phyloP scores from a whole-genome alignment of 2,113 vertebrate genomes.

The Crypturellus undulatus region DNA sequence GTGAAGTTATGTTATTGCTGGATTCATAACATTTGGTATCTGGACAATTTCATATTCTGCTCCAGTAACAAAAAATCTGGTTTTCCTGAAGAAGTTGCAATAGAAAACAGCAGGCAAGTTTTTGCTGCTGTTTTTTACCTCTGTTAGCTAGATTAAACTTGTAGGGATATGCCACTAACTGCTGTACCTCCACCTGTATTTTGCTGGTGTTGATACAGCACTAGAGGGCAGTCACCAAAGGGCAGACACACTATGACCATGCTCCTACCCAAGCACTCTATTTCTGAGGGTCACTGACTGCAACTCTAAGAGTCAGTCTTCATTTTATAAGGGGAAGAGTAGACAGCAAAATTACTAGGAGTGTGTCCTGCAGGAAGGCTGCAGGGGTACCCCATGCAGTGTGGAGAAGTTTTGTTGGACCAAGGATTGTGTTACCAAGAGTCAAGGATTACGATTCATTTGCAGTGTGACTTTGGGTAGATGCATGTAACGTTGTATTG shows the following conservation, averaged over 20 bases:
- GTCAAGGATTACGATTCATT: neutral
- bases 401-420: neutral
- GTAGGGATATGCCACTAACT: neutral
- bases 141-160: neutral
- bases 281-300: neutral
- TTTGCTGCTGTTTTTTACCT: neutral
- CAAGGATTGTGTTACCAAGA: neutral
- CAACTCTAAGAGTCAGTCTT: neutral
- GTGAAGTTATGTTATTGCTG: neutral
- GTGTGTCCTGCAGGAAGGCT: neutral
- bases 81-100: neutral
- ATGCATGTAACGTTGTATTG: rapidly evolving
- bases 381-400: neutral
- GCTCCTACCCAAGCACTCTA: neutral
- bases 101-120: neutral
- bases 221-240: neutral
- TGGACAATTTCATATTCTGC: neutral
- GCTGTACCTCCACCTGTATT: neutral
- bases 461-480: neutral
- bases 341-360: neutral
- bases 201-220: neutral
- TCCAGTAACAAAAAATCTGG: neutral
- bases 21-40: neutral
- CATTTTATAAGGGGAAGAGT: neutral
- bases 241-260: neutral